Evolutionary conservation across 2,113 vertebrate species (phyloP).

Genomic region (Otis tarda): DNA sequence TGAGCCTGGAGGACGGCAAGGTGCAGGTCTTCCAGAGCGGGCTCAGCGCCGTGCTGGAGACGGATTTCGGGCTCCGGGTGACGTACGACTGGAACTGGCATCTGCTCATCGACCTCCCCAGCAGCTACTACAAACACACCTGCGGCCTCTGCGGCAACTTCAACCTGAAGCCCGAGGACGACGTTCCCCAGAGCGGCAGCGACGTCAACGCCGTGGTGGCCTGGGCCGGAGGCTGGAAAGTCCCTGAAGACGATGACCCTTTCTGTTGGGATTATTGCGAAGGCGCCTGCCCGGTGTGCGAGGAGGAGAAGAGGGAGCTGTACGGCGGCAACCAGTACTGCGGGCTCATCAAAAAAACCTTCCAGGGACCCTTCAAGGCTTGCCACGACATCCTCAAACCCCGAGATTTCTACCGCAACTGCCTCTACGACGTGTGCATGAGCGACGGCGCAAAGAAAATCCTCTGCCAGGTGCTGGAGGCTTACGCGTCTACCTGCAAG

Average conservation of each 20-base stretch:
- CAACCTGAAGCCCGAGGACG: conserved; percentile 59
- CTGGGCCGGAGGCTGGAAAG: conserved; percentile 76
- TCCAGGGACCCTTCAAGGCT: conserved; percentile 66
- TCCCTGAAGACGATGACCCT: conserved; percentile 27
- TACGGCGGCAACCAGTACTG: conserved; percentile 66
- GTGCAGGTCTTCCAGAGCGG: conserved; percentile 53
- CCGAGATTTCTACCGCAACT: conserved; percentile 67
- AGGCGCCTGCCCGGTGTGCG: conserved; percentile 69
- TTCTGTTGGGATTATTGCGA: conserved; percentile 80
- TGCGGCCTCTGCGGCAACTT: conserved; percentile 81
- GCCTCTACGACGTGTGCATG: conserved; percentile 76
- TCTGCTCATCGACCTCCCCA: conserved; percentile 69
- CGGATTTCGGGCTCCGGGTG: conserved; percentile 75
- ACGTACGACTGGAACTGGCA: conserved; percentile 77
- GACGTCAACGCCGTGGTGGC: not conserved
- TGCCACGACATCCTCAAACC: conserved; percentile 65
- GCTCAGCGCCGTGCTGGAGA: conserved; percentile 35
- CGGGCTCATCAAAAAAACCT: conserved; percentile 59
- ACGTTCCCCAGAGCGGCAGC: not conserved
- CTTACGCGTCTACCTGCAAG: conserved; percentile 60
- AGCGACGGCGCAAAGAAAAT: conserved; percentile 22
- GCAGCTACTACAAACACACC: conserved; percentile 70
- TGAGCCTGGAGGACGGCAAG: not conserved
- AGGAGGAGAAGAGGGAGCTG: conserved; percentile 6
- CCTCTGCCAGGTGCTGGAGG: conserved; percentile 73